A percentile compares a stretch with the other conserved stretches of the same genome.
Conservation (phyloP, 2,113 vertebrate genomes). For the Barnardius zonarius region DNA sequence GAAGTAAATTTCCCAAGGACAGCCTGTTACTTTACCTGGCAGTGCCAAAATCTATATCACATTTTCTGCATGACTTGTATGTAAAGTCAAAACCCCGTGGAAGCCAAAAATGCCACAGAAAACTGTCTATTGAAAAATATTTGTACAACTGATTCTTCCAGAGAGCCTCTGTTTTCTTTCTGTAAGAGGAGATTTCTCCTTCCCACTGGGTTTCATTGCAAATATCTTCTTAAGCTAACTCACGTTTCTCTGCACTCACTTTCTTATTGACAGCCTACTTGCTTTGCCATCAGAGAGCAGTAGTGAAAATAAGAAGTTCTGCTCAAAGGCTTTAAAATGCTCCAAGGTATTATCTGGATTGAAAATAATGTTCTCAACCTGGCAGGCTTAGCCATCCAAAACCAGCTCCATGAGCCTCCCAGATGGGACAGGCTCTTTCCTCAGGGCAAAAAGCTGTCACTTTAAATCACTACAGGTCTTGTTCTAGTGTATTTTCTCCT, state of each 20-base stretch:
- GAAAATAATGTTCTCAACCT: neutral
- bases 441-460: neutral
- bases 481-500: neutral
- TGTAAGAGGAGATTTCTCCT: neutral
- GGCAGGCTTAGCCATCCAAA: neutral
- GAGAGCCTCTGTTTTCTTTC: neutral
- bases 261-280: neutral
- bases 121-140: neutral
- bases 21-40: neutral
- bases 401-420: neutral
- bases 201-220: neutral
- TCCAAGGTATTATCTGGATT: neutral
- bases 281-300: neutral
- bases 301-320: neutral
- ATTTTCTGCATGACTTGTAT: neutral
- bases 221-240: neutral
- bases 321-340: neutral
- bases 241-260: rapidly evolving
- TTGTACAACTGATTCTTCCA: neutral
- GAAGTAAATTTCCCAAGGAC: neutral
- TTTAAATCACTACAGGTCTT: neutral
- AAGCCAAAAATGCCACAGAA: neutral
- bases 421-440: neutral
- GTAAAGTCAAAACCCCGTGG: neutral
- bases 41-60: neutral